These are phyloP conservation scores for Numida meleagris DNA, from an alignment of 2,113 vertebrate genomes.

Conservation along the genomic window DNA sequence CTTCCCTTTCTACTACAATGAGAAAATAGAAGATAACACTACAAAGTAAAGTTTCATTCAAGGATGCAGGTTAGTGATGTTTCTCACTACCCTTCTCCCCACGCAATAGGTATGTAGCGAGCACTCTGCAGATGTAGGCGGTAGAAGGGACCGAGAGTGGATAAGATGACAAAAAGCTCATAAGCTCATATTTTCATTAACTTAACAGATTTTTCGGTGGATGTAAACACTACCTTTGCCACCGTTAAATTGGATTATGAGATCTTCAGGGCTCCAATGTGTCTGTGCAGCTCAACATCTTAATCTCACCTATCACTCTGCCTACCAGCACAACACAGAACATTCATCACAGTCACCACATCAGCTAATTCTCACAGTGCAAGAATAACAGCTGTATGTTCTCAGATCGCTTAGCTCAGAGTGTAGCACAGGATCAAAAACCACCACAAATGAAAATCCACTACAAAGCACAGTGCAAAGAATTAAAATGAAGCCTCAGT, in stretches of 20 bases:
- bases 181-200: neutral
- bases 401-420: neutral
- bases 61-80: neutral
- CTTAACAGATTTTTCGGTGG: neutral
- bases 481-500: neutral
- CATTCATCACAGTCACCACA: neutral
- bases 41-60: neutral
- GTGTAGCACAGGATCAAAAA: neutral
- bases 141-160: neutral
- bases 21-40: neutral
- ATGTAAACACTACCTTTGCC: neutral
- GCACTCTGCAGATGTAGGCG: neutral
- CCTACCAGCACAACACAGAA: neutral
- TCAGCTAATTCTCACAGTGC: neutral
- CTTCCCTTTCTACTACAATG: neutral
- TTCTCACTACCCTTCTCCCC: neutral
- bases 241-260: neutral
- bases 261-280: neutral
- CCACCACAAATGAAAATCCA: neutral
- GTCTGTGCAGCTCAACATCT: neutral
- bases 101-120: fast-evolving
- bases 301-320: neutral
- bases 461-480: neutral
- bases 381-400: neutral
- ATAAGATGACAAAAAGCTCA: neutral